A percentile compares a stretch with the other conserved stretches of the same genome.
Evolutionary conservation across 2,888 invertebrate species (phyloP).

Genomic region (Argyresthia goedartella): DNA sequence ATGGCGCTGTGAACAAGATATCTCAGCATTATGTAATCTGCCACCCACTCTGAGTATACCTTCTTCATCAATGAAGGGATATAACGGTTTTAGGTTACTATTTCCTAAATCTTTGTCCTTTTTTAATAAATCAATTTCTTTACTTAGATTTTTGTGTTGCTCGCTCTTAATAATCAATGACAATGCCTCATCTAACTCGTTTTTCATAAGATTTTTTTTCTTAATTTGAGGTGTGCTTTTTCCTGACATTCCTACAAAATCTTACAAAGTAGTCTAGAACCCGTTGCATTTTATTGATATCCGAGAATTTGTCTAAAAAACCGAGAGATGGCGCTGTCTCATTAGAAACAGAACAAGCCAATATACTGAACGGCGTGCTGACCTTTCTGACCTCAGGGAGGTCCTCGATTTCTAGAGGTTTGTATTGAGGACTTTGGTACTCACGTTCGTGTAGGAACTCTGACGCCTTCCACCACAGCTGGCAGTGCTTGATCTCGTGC

Average conservation of each 20-base stretch:
- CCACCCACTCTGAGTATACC: constrained; percentile 1
- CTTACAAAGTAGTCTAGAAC: not conserved
- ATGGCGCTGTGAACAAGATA: constrained; percentile 1
- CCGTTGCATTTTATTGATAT: not conserved
- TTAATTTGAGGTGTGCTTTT: not conserved
- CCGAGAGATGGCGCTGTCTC: not conserved
- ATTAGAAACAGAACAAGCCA: not conserved
- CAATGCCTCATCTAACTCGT: not conserved
- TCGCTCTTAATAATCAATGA: not conserved
- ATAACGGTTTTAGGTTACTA: not conserved
- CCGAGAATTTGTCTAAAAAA: not conserved
- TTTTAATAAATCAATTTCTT: not conserved
- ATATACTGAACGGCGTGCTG: not conserved
- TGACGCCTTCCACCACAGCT: constrained; percentile 14
- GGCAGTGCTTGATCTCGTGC: constrained; percentile 1
- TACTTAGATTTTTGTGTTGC: not conserved
- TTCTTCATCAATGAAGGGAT: constrained; percentile 1
- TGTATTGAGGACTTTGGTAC: not conserved
- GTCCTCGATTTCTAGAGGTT: not conserved
- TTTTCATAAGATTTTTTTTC: no score
- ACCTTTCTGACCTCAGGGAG: not conserved
- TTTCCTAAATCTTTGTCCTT: not conserved
- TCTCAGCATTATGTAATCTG: not conserved
- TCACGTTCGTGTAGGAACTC: constrained; percentile 8
- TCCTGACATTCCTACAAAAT: not conserved